Base-by-base conservation (phyloP, 2,888 invertebrate species). In the Caenorhabditis drosophilae region DNA sequence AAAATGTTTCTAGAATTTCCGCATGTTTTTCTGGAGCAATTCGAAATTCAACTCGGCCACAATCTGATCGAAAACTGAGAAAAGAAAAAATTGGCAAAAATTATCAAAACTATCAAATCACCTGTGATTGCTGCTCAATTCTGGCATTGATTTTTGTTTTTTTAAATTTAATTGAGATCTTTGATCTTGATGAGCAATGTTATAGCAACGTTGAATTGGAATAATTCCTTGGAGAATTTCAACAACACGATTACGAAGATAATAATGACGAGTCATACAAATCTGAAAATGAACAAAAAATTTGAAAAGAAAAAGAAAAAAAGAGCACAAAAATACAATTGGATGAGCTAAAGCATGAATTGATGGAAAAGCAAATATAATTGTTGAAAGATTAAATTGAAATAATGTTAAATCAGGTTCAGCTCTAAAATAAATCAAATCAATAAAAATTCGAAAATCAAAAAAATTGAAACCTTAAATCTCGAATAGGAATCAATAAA, bases 261-360 rank as follows among this genome's bases (percentile, higher is more conserved):
- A 68, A 31, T 68, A 68, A 25, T 68, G 68, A 2, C 52, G 45
- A 4, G 48, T 45, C 25, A 68, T 48, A 44, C 68, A 68, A 23
- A 68, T 68, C 67, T 67, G 38, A 23, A 66, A 36, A 18, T 15
- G 16, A 22, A 4, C 26, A 15, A 6, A 15, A 7, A 9, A 35
- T 4, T 23, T 38, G 18, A 41, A 27, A 40, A 26, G 16, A 35
- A n/a, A n/a, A n/a, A 53, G 15, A 23, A 15, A n/a, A 12, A 11
- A 16, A n/a, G 36, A n/a, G 4, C 9, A 7, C 15, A 18, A 40
- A 60, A 57, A 52, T n/a, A 67, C 67, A 9, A 68, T 18, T n/a
- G 68, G 68, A 55, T 68, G 68, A n/a, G 62, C 56, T 12, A 63
- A 42, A 11, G 68, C 68, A 41, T 68, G 68, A 12, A 68, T 38